These are phyloP conservation scores for Myzus persicae DNA, from an alignment of 1,140 invertebrate species.

Conservation along the genomic window DNA sequence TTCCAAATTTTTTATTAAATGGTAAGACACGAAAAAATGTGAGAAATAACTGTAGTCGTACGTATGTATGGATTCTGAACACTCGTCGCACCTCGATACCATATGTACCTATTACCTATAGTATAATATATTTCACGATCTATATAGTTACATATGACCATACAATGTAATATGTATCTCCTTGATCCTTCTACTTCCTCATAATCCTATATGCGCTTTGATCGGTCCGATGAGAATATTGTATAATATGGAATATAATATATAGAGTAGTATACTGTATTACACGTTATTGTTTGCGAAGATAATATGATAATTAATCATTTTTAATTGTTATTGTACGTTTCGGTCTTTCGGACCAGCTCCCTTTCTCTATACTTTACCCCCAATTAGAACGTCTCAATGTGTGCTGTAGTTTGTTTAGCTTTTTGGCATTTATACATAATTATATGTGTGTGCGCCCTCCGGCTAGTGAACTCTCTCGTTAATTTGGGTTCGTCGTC, in stretches of 20 bases:
- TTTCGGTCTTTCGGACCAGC: neutral
- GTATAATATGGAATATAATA: neutral
- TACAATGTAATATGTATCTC: neutral
- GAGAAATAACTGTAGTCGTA: neutral
- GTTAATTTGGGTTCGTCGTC: neutral
- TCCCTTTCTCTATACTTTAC: neutral
- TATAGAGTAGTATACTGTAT: neutral
- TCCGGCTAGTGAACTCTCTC: neutral
- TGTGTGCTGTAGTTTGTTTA: neutral
- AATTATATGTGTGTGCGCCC: too few species aligned
- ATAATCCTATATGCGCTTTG: neutral
- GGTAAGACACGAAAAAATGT: neutral
- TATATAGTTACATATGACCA: too few species aligned
- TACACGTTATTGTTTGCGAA: neutral
- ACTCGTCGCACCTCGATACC: neutral
- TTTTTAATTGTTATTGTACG: neutral
- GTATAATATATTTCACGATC: too few species aligned
- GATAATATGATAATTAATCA: neutral
- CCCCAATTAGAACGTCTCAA: neutral
- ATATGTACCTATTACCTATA: too few species aligned
- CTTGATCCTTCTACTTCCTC: neutral
- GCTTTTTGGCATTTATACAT: neutral
- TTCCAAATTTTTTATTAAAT: neutral
- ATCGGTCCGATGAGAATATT: neutral
- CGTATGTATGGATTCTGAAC: too few species aligned